These are phyloP conservation scores for Montipora cactus DNA, from an alignment of 64 coral and sea anemone genomes.

Conservation along the genomic window DNA sequence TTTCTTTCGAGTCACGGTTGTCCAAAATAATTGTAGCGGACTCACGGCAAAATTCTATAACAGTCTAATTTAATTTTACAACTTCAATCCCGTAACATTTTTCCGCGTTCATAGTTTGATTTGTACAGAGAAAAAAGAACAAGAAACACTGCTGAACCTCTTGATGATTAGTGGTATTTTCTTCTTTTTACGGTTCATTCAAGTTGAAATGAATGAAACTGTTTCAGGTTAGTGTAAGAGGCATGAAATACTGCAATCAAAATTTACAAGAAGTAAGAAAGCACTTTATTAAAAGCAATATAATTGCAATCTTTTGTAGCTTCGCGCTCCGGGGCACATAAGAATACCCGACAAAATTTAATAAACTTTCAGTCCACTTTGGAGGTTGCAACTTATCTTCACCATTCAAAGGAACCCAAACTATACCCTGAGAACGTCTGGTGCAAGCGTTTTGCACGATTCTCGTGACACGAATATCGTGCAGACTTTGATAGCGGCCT, in stretches of 20 bases:
- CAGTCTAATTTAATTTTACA: too few relatives aligned
- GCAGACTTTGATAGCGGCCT: not conserved
- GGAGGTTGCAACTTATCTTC: not conserved
- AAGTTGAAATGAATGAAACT: not conserved
- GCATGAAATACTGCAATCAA: slow-evolving; percentile 8
- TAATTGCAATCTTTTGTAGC: slow-evolving; percentile 53
- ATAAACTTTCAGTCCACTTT: slow-evolving; percentile 1
- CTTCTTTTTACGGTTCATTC: too few relatives aligned
- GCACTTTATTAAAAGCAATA: slow-evolving; percentile 31
- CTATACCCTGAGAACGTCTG: not conserved
- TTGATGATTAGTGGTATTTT: too few relatives aligned
- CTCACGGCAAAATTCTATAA: too few relatives aligned
- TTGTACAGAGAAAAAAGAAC: too few relatives aligned
- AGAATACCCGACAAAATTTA: slow-evolving; percentile 54
- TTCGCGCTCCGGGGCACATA: slow-evolving; percentile 58
- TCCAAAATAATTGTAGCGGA: too few relatives aligned
- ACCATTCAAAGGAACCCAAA: not conserved
- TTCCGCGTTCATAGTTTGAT: too few relatives aligned
- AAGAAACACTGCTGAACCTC: too few relatives aligned
- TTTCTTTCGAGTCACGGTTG: too few relatives aligned
- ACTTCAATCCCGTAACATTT: too few relatives aligned
- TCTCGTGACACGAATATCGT: not conserved
- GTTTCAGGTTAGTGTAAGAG: not conserved
- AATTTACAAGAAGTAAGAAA: slow-evolving; percentile 21
- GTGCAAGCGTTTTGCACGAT: not conserved